A percentile compares a stretch with the other conserved stretches of the same genome.
These are phyloP conservation scores for Scaeva pyrastri DNA, from an alignment of 2,888 invertebrate genomes.

Conservation along the genomic window DNA sequence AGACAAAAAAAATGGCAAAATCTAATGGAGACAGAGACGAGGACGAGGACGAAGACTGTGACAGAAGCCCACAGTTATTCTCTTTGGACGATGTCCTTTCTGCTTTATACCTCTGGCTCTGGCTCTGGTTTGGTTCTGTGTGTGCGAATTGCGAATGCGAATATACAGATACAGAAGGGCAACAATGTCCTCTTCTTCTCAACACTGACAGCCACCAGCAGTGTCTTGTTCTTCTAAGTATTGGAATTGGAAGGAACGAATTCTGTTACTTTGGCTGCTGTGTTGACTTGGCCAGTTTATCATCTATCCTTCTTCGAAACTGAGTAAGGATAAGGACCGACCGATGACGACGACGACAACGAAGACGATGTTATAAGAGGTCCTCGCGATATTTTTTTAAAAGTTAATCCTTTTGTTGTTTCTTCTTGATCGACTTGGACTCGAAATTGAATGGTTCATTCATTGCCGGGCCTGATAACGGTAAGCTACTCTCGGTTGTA, in stretches of 20 bases:
- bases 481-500: conserved; percentile 33
- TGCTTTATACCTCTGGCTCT: background rate
- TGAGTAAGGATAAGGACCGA: conserved; percentile 54
- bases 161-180: conserved; percentile 60
- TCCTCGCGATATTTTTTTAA: conserved; percentile 51
- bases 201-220: conserved; percentile 1
- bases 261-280: conserved; percentile 62
- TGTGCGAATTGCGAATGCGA: conserved; percentile 51
- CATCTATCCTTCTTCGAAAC: conserved; percentile 70
- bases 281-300: conserved; percentile 64
- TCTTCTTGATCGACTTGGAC: background rate
- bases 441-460: background rate
- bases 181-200: conserved; percentile 57
- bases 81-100: conserved; percentile 54
- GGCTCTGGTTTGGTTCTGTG: background rate
- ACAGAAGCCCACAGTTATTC: conserved; percentile 9
- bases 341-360: background rate
- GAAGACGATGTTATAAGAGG: conserved; percentile 3
- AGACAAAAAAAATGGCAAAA: background rate
- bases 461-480: conserved; percentile 5
- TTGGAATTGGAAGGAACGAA: conserved; percentile 55
- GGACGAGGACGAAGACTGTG: background rate
- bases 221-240: conserved; percentile 51
- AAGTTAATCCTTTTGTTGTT: conserved; percentile 23
- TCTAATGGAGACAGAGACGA: background rate